A percentile compares a stretch with the other conserved stretches of the same genome.
These are phyloP conservation scores for Halesus radiatus DNA, from an alignment of 1,140 invertebrate species.

Conservation along the genomic window DNA sequence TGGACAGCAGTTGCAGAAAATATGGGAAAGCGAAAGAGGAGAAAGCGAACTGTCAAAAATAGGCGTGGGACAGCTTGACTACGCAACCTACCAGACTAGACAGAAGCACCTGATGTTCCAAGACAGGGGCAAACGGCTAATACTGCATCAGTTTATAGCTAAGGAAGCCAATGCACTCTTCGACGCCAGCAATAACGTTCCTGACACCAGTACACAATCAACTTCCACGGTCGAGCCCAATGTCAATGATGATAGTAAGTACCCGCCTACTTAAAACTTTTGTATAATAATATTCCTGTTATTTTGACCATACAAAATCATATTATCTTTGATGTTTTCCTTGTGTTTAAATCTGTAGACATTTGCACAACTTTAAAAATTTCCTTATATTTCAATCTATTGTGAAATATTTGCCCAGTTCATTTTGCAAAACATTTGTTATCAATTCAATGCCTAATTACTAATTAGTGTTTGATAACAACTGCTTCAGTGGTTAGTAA, in stretches of 20 bases:
- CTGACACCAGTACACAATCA: conserved; percentile 69
- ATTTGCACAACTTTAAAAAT: no score
- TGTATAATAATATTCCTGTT: no score
- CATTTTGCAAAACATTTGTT: no score
- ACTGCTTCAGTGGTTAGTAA: no score
- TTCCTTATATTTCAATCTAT: no score
- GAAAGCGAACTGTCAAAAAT: conserved; percentile 79
- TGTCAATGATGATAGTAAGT: conserved; percentile 68
- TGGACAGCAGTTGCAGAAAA: conserved; percentile 86
- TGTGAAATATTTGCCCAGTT: no score
- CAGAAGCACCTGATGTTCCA: conserved; percentile 84
- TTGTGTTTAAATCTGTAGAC: no score
- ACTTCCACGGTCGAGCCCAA: conserved; percentile 63
- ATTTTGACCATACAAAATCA: no score
- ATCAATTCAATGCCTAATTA: no score
- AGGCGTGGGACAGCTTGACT: conserved; percentile 79
- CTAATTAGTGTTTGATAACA: no score
- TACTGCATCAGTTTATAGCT: conserved; percentile 86
- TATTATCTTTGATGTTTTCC: no score
- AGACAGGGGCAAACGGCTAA: conserved; percentile 85
- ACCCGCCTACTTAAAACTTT: no score
- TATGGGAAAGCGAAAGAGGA: conserved; percentile 86
- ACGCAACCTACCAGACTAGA: conserved; percentile 81
- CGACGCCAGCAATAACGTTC: conserved; percentile 68
- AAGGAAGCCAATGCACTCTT: conserved; percentile 82